phyloP scores from a whole-genome alignment of 2,797 vertebrate genomes.

The Centropyge bicolor region DNA sequence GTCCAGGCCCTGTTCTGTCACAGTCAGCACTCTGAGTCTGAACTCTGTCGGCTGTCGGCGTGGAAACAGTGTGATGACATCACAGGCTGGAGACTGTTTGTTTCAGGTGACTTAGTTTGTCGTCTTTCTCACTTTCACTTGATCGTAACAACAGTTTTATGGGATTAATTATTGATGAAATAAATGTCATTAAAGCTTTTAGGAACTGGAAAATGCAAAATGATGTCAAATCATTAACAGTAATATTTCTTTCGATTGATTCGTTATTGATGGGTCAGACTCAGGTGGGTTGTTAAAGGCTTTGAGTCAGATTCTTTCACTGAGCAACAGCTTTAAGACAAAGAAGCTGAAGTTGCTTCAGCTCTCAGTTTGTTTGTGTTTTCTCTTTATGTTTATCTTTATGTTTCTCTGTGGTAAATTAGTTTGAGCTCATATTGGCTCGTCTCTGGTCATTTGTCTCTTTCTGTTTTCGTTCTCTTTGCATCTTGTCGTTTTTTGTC shows the following conservation, averaged over 20 bases:
- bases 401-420: neutral
- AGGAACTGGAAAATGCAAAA: no score
- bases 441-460: neutral
- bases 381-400: neutral
- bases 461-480: neutral
- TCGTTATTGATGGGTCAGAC: slow-evolving; percentile 18
- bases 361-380: neutral
- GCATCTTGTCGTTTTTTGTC: neutral
- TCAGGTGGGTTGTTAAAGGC: neutral
- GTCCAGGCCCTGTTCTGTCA: slow-evolving; percentile 12
- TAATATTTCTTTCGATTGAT: neutral
- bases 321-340: neutral
- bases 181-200: neutral
- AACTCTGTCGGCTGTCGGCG: neutral
- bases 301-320: neutral
- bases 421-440: neutral
- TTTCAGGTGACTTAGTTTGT: no score
- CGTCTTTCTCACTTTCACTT: neutral
- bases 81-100: no score
- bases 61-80: neutral
- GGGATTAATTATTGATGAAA: neutral
- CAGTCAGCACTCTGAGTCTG: slow-evolving; percentile 21
- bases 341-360: neutral
- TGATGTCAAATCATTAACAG: no score
- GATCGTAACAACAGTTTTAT: neutral